phyloP scores from a whole-genome alignment of 2,888 invertebrate species.

The Timandra comae region DNA sequence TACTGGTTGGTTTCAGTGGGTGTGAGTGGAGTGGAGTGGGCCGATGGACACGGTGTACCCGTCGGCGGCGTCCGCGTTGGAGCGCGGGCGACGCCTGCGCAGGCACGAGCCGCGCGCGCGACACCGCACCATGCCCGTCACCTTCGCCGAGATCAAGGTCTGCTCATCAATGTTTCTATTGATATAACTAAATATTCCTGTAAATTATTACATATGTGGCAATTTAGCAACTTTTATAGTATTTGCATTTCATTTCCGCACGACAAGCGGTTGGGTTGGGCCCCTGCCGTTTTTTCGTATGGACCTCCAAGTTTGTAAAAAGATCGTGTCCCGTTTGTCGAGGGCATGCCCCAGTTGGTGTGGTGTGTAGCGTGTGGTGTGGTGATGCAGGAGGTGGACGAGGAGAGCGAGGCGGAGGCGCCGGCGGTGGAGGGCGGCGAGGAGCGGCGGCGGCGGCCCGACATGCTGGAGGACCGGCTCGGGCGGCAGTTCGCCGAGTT shows the following conservation, averaged over 20 bases:
- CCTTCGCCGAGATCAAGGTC: slow-evolving; percentile 86
- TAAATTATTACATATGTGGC: too few relatives aligned
- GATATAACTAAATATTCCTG: too few relatives aligned
- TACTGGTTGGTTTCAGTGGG: too few relatives aligned
- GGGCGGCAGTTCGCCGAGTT: slow-evolving; percentile 56
- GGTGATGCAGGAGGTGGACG: slow-evolving; percentile 79
- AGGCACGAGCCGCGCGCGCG: slow-evolving; percentile 48
- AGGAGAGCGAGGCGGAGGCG: slow-evolving; percentile 73
- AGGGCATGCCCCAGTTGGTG: neutral
- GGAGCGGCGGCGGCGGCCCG: slow-evolving; percentile 53
- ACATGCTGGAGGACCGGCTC: slow-evolving; percentile 51
- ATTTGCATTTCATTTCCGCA: too few relatives aligned
- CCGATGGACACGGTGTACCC: slow-evolving; percentile 82
- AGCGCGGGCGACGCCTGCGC: slow-evolving; percentile 62
- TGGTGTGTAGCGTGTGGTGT: neutral
- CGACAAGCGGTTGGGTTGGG: too few relatives aligned
- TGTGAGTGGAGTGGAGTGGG: too few relatives aligned
- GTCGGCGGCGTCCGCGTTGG: slow-evolving; percentile 79
- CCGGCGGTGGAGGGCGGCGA: slow-evolving; percentile 16
- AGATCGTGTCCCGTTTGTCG: neutral
- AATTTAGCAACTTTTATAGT: too few relatives aligned
- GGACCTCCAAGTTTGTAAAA: neutral
- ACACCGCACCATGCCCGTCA: slow-evolving; percentile 83
- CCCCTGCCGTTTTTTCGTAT: neutral
- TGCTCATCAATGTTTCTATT: too few relatives aligned